A percentile compares a stretch with the other conserved stretches of the same genome.
These are phyloP conservation scores for Acleris holmiana DNA, from an alignment of 2,888 invertebrate species.

Conservation along the genomic window DNA sequence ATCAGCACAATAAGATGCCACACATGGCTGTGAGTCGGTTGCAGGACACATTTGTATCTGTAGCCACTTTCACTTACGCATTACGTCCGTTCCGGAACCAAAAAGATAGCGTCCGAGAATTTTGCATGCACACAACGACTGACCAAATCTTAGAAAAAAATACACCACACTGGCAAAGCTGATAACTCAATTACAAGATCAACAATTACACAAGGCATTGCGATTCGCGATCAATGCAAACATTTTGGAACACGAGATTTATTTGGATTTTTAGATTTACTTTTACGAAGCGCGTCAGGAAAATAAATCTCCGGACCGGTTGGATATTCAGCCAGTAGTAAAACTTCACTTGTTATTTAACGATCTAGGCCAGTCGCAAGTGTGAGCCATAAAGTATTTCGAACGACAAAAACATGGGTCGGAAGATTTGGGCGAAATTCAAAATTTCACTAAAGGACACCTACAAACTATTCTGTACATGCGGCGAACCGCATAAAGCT, in stretches of 20 bases:
- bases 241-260: background rate
- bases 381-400: slow-evolving; percentile 57
- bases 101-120: too few species aligned
- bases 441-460: slow-evolving; percentile 70
- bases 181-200: background rate
- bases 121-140: too few species aligned
- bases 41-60: too few species aligned
- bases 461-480: slow-evolving; percentile 73
- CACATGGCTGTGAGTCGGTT: too few species aligned
- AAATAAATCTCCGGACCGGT: slow-evolving; percentile 15
- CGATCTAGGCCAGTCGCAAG: slow-evolving; percentile 57
- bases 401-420: slow-evolving; percentile 59
- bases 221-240: too few species aligned
- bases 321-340: slow-evolving; percentile 35
- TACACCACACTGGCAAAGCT: too few species aligned
- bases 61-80: too few species aligned
- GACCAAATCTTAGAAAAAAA: too few species aligned
- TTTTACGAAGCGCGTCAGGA: slow-evolving; percentile 14
- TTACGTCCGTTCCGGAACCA: too few species aligned
- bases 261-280: slow-evolving; percentile 1
- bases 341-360: slow-evolving; percentile 49
- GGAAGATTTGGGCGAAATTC: slow-evolving; percentile 76
- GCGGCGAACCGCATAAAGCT: slow-evolving; percentile 77
- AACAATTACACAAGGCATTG: background rate
- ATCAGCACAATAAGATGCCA: too few species aligned